A percentile compares a stretch with the other conserved stretches of the same genome.
Conservation (phyloP, 2,797 vertebrate species). For the Miichthys miiuy region DNA sequence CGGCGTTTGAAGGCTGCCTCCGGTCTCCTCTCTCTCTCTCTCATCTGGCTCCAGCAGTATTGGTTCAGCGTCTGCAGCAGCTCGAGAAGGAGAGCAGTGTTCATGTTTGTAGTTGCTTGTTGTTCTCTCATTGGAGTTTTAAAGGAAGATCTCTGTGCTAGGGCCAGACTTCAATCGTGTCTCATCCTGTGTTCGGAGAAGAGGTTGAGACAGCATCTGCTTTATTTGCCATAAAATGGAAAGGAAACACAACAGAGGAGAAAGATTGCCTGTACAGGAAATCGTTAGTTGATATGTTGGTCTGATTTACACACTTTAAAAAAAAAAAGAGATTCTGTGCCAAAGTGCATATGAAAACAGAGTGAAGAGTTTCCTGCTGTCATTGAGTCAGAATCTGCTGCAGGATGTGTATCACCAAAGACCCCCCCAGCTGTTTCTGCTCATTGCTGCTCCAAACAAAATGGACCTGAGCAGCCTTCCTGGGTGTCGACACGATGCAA, state of each 20-base stretch:
- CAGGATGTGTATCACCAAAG: constrained; percentile 49
- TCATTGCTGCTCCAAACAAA: constrained; percentile 27
- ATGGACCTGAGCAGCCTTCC: constrained; percentile 17
- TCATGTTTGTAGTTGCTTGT: constrained; percentile 58
- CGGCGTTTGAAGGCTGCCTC: neutral
- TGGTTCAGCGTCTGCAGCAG: constrained; percentile 41
- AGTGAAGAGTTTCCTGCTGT: constrained; percentile 35
- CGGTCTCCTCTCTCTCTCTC: constrained; percentile 17
- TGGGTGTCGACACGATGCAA: neutral
- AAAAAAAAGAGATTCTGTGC: constrained; percentile 19
- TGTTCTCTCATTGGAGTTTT: constrained; percentile 63
- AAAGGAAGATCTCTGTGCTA: constrained; percentile 63
- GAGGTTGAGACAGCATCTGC: constrained; percentile 43
- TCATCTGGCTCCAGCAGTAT: constrained; percentile 43
- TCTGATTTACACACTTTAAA: constrained; percentile 49
- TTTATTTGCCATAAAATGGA: constrained; percentile 81
- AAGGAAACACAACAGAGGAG: constrained; percentile 69
- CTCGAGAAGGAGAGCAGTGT: constrained; percentile 63
- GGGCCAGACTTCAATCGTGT: constrained; percentile 55
- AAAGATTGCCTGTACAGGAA: constrained; percentile 41
- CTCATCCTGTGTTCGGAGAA: constrained; percentile 46
- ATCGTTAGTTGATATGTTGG: constrained; percentile 50
- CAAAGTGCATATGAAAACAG: constrained; percentile 58
- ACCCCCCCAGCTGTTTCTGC: neutral
- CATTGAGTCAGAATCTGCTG: constrained; percentile 48